Base-by-base conservation (phyloP, 2,888 invertebrate species). In the Lycocerus yunnanus region DNA sequence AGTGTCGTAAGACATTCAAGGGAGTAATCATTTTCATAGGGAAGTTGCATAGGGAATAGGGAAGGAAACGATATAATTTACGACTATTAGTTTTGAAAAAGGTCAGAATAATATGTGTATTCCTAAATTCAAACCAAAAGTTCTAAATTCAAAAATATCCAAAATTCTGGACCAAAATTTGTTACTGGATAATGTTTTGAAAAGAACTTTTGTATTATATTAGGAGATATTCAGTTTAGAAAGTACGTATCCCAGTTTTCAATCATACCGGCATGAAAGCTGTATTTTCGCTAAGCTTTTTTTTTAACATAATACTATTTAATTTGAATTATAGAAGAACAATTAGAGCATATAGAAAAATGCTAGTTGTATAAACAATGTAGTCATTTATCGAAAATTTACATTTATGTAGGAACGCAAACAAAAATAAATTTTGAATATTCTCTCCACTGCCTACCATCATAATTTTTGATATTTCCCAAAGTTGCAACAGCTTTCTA, bases 401-500 rank as follows among this genome's bases (percentile, higher is more conserved):
- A 43, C 43, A 43, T 43, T 43, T 43, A 2, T n/a, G 8, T 6
- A n/a, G 43, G n/a, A 43, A 43, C 11, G 3, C 43, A n/a, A n/a
- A 43, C n/a, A 43, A 43, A 16, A 18, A 18, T 18, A 20, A n/a
- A 63, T 20, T 63, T 63, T 63, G n/a, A 21, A 61, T 18, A 24
- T 61, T 15, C 10, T 15, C 10, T 61, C 61, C 43, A 15, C 20
- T 14, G 21, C 11, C 15, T 27, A 66, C 66, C 15, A 27, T n/a
- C 16, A 43, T 16, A 70, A 61, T 18, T 63, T 20, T 43, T 58
- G 15, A 68, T 60, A 24, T n/a, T 16, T 68, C 61, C 27, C 60
- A 61, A 74, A 71, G 43, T 43, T 43, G 43, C 43, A 43, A 43
- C 43, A 43, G 43, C 74, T 74, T 74, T 74, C 74, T 74, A 75